Conservation (phyloP, 1,140 invertebrate genomes). For the Dryas iulia region DNA sequence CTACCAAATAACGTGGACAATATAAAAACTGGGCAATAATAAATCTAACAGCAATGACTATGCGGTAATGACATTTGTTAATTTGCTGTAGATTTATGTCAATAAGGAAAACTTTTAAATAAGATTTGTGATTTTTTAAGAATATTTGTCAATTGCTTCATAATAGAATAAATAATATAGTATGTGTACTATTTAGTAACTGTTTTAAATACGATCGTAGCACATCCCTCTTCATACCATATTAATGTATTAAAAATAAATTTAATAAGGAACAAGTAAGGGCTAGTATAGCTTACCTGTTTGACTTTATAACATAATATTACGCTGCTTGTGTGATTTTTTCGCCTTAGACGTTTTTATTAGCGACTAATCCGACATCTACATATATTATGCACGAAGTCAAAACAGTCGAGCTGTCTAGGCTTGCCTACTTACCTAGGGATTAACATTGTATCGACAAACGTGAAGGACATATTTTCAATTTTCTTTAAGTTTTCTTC, state of each 20-base stretch:
- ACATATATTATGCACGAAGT: constrained; percentile 35
- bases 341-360: constrained; percentile 30
- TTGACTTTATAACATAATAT: constrained; percentile 14
- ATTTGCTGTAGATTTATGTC: background rate
- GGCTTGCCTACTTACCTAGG: constrained; percentile 27
- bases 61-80: constrained; percentile 16
- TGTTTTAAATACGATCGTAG: too few species aligned
- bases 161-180: too few species aligned
- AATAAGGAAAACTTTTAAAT: too few species aligned
- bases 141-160: too few species aligned
- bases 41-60: constrained; percentile 34
- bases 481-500: constrained; percentile 21
- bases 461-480: constrained; percentile 24
- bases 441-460: constrained; percentile 32
- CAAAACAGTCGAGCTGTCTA: constrained; percentile 30
- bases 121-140: too few species aligned
- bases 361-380: constrained; percentile 32
- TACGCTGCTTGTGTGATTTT: constrained; percentile 18
- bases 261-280: background rate
- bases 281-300: background rate
- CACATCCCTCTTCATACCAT: too few species aligned
- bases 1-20: background rate
- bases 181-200: too few species aligned
- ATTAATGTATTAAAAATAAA: too few species aligned
- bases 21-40: constrained; percentile 55